Evolutionary conservation across 2,888 invertebrate species (phyloP), one percentile per base, ranked within the genome.

Genomic region (Cinara cedri): DNA sequence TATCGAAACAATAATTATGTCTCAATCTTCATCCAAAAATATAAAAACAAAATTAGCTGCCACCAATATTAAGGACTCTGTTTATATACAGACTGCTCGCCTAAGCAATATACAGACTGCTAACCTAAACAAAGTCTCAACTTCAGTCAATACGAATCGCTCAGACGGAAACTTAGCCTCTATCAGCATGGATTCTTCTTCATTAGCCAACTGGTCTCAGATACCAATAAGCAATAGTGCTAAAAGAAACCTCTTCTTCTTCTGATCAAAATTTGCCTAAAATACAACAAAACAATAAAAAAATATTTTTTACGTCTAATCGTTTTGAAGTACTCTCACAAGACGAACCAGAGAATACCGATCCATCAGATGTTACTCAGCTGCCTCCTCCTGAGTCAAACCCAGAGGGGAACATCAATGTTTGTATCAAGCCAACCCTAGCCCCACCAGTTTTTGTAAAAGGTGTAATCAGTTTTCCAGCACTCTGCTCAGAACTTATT

Each of bases 301-400:
- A 51, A 34, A 16, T 65, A 65, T 21, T 65, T 46, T 65, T 65
- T 65, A 21, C 65, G 3, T 13, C 65, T 10, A 65, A 65, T 65
- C 44, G 44, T 8, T 65, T 21, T 46, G 44, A 65, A 46, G 19
- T 65, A 14, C 46, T 65, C 19, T 65, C 65, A 24, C 65, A 65
- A 65, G 46, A 16, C 3, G 65, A 65, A 46, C 1, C 65, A 21
- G 34, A 14, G n/a, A 16, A 3, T 6, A 4, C 51, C 16, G 8
- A 14, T 16, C 51, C 4, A 16, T n/a, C 51, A 51, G 16, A n/a
- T n/a, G 16, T 16, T 2, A 51, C 16, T n/a, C 51, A 3, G 6
- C 51, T 3, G 16, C 3, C 1, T 6, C 3, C n/a, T 51, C 51
- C 4, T 6, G n/a, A 4, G 4, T 34, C 6, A 6, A 51, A 51